These are phyloP conservation scores for Galerucella calmariensis DNA, from an alignment of 2,888 invertebrate species.

Conservation along the genomic window DNA sequence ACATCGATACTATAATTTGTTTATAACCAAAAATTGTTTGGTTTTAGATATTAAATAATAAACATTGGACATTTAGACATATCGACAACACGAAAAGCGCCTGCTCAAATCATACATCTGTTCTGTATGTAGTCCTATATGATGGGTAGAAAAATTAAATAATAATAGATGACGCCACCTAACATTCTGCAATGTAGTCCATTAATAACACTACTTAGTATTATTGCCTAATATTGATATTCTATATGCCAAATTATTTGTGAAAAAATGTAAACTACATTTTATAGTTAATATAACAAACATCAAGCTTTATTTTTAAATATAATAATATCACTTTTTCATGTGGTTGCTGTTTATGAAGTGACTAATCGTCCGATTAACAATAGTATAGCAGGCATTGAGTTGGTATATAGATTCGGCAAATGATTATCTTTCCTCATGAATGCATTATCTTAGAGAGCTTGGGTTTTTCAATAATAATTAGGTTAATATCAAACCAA, in stretches of 20 bases:
- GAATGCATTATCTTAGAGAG: too few relatives aligned
- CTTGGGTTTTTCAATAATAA: too few relatives aligned
- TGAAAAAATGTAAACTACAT: not conserved
- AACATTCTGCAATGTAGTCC: not conserved
- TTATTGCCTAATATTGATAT: not conserved
- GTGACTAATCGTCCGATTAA: not conserved
- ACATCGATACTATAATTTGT: conserved; percentile 16
- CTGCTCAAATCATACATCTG: conserved; percentile 48
- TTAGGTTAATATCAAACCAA: too few relatives aligned
- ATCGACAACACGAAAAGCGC: conserved; percentile 54
- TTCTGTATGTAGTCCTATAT: conserved; percentile 10
- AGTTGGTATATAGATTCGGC: too few relatives aligned
- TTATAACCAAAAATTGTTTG: conserved; percentile 28
- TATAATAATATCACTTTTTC: too few relatives aligned
- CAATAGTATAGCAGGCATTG: too few relatives aligned
- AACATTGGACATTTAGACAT: conserved; percentile 46
- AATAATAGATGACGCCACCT: conserved; percentile 4
- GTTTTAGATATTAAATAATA: conserved; percentile 43
- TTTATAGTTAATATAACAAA: not conserved
- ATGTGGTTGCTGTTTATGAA: not conserved
- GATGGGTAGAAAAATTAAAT: conserved; percentile 3
- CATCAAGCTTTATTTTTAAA: not conserved
- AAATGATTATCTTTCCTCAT: too few relatives aligned
- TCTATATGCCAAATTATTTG: not conserved
- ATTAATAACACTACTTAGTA: not conserved